Percentiles rank a stretch among this genome's conserved stretches.
Conservation (phyloP, 2,888 invertebrate genomes). For the Agrochola circellaris region DNA sequence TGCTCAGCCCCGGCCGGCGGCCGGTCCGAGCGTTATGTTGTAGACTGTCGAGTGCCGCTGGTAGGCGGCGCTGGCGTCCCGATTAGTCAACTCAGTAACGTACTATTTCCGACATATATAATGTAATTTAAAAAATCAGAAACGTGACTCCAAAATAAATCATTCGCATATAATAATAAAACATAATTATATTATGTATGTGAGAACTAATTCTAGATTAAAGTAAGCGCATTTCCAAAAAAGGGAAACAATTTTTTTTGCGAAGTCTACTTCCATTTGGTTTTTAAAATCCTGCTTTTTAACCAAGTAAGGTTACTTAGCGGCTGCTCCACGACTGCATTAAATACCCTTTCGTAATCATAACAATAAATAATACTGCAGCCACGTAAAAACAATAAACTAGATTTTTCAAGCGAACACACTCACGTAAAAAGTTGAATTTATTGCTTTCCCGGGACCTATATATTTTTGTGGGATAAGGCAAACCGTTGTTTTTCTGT, state of each 20-base stretch:
- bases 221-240: not conserved
- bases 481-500: slow-evolving; percentile 5
- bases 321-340: not conserved
- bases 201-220: no score
- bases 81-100: no score
- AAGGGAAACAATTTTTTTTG: no score
- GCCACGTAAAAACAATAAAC: slow-evolving; percentile 32
- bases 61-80: no score
- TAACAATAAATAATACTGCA: slow-evolving; percentile 23
- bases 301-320: not conserved
- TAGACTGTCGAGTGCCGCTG: no score
- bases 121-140: not conserved
- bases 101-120: no score
- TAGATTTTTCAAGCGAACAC: slow-evolving; percentile 46
- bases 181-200: not conserved
- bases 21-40: no score
- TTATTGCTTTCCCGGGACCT: slow-evolving; percentile 44
- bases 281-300: not conserved
- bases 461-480: slow-evolving; percentile 22
- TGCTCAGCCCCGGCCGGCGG: no score
- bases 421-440: slow-evolving; percentile 46
- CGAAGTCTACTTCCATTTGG: accelerated
- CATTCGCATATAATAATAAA: not conserved
- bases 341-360: not conserved
- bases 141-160: not conserved